Conservation (phyloP, 1,140 invertebrate species). For the Eurosta solidaginis region DNA sequence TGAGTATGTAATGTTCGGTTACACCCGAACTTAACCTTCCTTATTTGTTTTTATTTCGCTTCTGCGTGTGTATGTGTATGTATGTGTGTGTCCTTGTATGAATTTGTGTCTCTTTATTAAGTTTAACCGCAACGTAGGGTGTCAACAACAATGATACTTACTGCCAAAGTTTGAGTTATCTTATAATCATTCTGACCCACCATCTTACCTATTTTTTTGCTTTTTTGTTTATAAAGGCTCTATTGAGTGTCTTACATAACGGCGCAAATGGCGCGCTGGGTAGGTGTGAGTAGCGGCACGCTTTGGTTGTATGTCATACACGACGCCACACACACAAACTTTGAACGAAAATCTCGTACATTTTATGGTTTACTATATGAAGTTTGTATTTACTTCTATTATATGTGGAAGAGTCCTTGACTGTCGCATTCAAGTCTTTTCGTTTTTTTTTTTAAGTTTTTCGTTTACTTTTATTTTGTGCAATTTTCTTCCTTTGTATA, state of each 20-base stretch:
- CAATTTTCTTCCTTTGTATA: no score
- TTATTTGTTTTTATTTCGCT: no score
- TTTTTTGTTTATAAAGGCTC: neutral
- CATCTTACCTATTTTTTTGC: neutral
- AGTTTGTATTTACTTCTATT: no score
- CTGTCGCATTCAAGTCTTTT: neutral
- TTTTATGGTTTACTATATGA: neutral
- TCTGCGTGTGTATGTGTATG: neutral
- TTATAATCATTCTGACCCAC: neutral
- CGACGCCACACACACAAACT: no score
- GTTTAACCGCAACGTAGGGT: neutral
- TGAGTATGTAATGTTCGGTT: no score
- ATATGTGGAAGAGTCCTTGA: neutral
- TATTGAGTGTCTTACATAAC: conserved; percentile 5
- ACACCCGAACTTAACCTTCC: no score
- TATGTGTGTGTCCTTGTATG: neutral
- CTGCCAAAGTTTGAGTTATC: conserved; percentile 18
- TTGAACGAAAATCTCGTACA: neutral
- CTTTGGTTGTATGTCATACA: neutral
- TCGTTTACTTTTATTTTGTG: neutral
- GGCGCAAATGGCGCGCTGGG: neutral
- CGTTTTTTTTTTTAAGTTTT: neutral
- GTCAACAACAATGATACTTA: conserved; percentile 24
- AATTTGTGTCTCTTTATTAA: neutral
- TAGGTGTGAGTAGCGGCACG: neutral